Base-by-base conservation (phyloP, 2,888 invertebrate species). In the Nomada fabriciana region DNA sequence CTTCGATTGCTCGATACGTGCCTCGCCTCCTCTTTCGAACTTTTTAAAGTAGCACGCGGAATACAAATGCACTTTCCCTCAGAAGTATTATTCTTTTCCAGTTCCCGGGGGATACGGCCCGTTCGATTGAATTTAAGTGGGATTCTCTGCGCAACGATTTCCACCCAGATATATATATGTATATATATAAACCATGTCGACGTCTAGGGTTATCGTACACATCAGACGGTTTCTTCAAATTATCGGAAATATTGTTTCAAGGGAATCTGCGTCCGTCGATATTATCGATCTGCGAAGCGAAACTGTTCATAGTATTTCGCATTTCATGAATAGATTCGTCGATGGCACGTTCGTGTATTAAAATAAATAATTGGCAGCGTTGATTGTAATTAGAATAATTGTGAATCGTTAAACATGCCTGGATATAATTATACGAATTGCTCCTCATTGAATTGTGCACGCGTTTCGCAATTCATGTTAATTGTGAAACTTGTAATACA, bases 121-220 rank as follows among this genome's bases (percentile, higher is more conserved):
- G 50, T 59, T 71, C 72, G 76, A 82, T 82, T 79, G 79, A 82
- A 80, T 82, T 82, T 75, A 82, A 79, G 65, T 74, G 60, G 64
- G 52, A 70, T 64, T 79, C 81, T 70, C 60, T 50, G 72, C 47
- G 57, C 72, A 68, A 71, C 72, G 71, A 63, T 80, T 68, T 63
- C 71, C 64, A 57, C 5, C 52, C 43, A 20, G 36, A 36, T 5
- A 29, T 5, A 29, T 29, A 29, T 29, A 29, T 74, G 52, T 74
- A 53, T 65, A 29, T 74, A 52, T 74, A 60, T 74, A 75, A 63
- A 29, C 47, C 68, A 43, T 13, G 61, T 55, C 61, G 53, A 69
- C 63, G 63, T 63, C 50, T 57, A n/a, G 18, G 29, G 52, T 57
- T 53, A 77, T 77, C 60, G 60, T 36, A 60, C 67, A 52, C 42